Conservation (phyloP, 2,797 vertebrate genomes). For the Enteromius viviparus region DNA sequence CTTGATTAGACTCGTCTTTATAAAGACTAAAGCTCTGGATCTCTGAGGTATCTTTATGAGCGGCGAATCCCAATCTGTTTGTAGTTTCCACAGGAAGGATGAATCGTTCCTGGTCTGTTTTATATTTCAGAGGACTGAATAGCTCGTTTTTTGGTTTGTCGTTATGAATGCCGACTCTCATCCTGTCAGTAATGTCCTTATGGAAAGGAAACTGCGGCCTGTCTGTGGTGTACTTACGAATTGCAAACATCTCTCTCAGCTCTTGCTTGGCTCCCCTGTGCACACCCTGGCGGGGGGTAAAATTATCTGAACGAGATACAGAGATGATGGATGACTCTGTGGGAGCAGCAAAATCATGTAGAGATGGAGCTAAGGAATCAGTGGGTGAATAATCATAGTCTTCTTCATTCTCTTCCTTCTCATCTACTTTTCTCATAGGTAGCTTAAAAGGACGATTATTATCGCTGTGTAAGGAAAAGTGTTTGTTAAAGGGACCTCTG, state of each 20-base stretch:
- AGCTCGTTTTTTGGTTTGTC: conserved; percentile 29
- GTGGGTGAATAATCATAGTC: conserved; percentile 75
- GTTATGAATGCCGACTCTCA: conserved; percentile 1
- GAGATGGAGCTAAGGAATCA: conserved; percentile 62
- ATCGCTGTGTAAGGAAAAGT: conserved; percentile 50
- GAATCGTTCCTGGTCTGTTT: conserved; percentile 9
- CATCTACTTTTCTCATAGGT: conserved; percentile 42
- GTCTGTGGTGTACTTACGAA: conserved; percentile 63
- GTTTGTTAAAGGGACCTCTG: conserved; percentile 64
- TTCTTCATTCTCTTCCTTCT: conserved; percentile 65
- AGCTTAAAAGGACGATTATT: conserved; percentile 68
- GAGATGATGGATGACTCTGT: conserved; percentile 51
- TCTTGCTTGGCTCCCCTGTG: conserved; percentile 67
- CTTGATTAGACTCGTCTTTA: conserved; percentile 40
- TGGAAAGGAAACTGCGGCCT: conserved; percentile 41
- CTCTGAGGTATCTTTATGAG: conserved; percentile 45
- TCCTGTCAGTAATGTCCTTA: conserved; percentile 36
- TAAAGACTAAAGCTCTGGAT: conserved; percentile 49
- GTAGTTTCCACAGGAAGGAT: conserved; percentile 28
- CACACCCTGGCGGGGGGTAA: conserved; percentile 42
- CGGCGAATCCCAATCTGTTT: conserved; percentile 39
- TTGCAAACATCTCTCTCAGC: conserved; percentile 69
- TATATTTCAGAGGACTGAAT: conserved; percentile 26
- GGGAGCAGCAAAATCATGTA: conserved; percentile 44
- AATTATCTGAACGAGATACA: conserved; percentile 52